Percentiles rank a stretch among this genome's conserved stretches.
These are phyloP conservation scores for Bradypodion pumilum DNA, from an alignment of 2,797 vertebrate species.

Conservation along the genomic window DNA sequence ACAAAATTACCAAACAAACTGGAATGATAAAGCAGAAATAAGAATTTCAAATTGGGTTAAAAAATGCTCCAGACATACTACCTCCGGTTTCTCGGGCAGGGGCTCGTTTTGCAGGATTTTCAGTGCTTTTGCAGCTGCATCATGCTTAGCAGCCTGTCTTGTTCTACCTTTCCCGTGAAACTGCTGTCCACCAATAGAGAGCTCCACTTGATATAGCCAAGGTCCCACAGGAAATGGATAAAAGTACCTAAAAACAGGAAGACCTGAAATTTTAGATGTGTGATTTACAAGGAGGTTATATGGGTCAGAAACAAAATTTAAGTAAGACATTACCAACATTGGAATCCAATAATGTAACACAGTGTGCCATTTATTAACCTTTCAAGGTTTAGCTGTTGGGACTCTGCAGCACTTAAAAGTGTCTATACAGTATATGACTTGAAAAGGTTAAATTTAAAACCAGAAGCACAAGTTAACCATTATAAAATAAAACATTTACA, in stretches of 20 bases:
- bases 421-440: not conserved
- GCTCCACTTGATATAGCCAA: slow-evolving; percentile 94
- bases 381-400: not conserved
- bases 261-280: slow-evolving; percentile 25
- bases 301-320: not conserved
- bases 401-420: not conserved
- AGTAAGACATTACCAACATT: not conserved
- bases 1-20: too few species aligned
- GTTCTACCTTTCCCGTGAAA: slow-evolving; percentile 96
- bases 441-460: not conserved
- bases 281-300: not conserved
- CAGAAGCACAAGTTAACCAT: not conserved
- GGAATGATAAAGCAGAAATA: slow-evolving; percentile 35
- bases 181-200: slow-evolving; percentile 94
- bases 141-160: slow-evolving; percentile 92
- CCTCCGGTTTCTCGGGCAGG: slow-evolving; percentile 86
- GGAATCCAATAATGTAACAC: slow-evolving; percentile 20
- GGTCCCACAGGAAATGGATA: slow-evolving; percentile 96
- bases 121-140: slow-evolving; percentile 92
- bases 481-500: accelerated
- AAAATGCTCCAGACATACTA: slow-evolving; percentile 58
- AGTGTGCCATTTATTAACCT: not conserved
- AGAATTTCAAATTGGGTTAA: not conserved
- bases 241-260: slow-evolving; percentile 87
- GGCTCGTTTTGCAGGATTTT: slow-evolving; percentile 94